A percentile compares a stretch with the other conserved stretches of the same genome.
These are phyloP conservation scores for Paratilapia polleni DNA, from an alignment of 2,113 vertebrate species.

Conservation along the genomic window DNA sequence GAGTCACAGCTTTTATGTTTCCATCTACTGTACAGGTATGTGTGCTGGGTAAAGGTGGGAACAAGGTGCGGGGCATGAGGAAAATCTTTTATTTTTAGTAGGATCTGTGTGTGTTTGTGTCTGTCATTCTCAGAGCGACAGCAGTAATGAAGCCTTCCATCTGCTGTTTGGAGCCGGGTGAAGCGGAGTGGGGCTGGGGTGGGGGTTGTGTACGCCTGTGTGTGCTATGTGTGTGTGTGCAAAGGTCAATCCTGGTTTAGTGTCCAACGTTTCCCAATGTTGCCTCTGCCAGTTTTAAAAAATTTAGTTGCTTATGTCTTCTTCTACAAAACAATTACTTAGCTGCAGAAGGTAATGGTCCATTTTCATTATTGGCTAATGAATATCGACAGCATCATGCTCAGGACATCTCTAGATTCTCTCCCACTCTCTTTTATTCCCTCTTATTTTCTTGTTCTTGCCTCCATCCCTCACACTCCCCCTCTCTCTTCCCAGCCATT, in stretches of 20 bases:
- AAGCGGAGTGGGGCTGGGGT: not conserved
- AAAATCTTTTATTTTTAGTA: not conserved
- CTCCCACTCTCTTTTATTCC: not conserved
- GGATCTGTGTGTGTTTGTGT: not conserved
- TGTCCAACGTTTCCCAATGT: slow-evolving; percentile 40
- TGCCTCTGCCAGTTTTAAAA: slow-evolving; percentile 17
- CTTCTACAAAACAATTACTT: slow-evolving; percentile 10
- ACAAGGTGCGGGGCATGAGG: not conserved
- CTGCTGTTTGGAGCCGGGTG: slow-evolving; percentile 44
- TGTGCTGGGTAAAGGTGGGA: not conserved
- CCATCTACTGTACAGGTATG: slow-evolving; percentile 21
- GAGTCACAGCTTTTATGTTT: slow-evolving; percentile 28
- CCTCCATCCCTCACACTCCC: not conserved
- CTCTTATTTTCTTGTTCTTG: slow-evolving; percentile 1
- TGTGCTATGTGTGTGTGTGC: not conserved
- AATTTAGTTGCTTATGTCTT: slow-evolving; percentile 36
- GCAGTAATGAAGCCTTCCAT: slow-evolving; percentile 71
- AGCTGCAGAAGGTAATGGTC: slow-evolving; percentile 17
- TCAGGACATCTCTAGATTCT: not conserved
- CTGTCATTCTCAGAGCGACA: slow-evolving; percentile 33
- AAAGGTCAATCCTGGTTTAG: slow-evolving; percentile 57
- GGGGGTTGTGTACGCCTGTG: slow-evolving; percentile 14
- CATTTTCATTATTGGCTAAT: slow-evolving; percentile 31
- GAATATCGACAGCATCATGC: slow-evolving; percentile 22
- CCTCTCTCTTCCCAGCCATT: slow-evolving; percentile 3